Conservation (phyloP, 64 coral and sea anemone species). For the Exaiptasia diaphana region DNA sequence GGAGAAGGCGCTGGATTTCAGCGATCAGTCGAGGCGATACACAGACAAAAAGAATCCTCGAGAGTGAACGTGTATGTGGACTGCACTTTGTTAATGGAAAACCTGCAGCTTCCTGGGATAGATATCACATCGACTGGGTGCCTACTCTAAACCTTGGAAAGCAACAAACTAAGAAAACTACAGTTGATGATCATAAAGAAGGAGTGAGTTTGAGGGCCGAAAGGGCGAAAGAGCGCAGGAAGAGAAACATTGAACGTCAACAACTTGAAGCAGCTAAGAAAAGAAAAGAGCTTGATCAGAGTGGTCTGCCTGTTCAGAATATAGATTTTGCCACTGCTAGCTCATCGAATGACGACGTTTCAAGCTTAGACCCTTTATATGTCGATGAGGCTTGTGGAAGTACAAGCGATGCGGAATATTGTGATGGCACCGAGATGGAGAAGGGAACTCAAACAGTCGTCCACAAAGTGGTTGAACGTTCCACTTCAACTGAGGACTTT, state of each 20-base stretch:
- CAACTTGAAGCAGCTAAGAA: conserved; percentile 52
- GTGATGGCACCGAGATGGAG: conserved; percentile 27
- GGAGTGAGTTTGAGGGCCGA: conserved; percentile 1
- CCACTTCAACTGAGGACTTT: background rate
- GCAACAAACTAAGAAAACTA: background rate
- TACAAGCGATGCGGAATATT: background rate
- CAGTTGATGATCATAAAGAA: background rate
- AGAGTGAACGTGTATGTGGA: conserved; percentile 51
- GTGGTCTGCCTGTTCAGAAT: conserved; percentile 32
- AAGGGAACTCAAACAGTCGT: conserved; percentile 2
- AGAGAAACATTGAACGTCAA: conserved; percentile 4
- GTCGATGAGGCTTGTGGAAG: background rate
- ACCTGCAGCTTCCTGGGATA: conserved; percentile 36
- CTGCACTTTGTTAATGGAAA: conserved; percentile 43
- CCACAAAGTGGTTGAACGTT: background rate
- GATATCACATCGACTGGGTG: conserved; percentile 39
- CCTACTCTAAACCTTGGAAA: conserved; percentile 48
- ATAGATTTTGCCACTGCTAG: conserved; percentile 51
- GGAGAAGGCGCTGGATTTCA: conserved; percentile 43
- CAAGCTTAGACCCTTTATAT: background rate
- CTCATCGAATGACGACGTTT: conserved; percentile 4
- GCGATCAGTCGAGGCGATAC: conserved; percentile 39
- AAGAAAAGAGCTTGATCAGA: conserved; percentile 23
- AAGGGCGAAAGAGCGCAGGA: conserved; percentile 25
- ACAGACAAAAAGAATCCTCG: background rate